Base-by-base conservation (phyloP, 2,113 vertebrate genomes). In the Nothoprocta pentlandii region DNA sequence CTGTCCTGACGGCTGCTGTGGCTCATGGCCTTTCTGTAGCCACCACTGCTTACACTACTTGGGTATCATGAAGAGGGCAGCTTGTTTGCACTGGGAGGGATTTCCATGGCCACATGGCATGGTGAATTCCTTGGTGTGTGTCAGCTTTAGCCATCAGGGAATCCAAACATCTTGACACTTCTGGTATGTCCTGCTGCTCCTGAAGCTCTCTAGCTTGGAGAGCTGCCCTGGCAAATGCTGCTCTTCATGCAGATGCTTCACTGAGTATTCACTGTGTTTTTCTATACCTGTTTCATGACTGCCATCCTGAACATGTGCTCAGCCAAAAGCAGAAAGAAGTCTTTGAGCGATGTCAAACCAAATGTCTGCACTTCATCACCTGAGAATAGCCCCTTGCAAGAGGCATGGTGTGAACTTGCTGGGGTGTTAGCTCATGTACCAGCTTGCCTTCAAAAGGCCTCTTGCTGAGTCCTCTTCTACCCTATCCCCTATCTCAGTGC, bases 1-100 rank as follows among this genome's bases (percentile, higher is more conserved):
- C 93, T 88, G 93, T 95, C 51, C 85, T 97, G 28, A 78, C 97
- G 90, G 87, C 90, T 25, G 75, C 44, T 4, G 6, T 88, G 95
- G 93, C 88, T 30, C 91, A 47, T 23, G 92, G 88, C 0, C 15
- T 63, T 70, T 96, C 91, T 25, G 85, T 90, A 46, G 93, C 90
- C 70, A 56, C 85, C 81, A 78, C 46, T 88, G 92, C 59, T 92
- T 90, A 14, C 20, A 39, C 25, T 95, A 70, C 46, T 59, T 68
- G 36, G 16, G n/a, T 3, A 13, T 87, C 49, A 92, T 46, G 93
- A 97, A 9, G 67, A 92, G 30, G 59, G 79, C 3, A 7, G 47
- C 70, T 80, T 92, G 81, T 56, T 46, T 90, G 89, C 91, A 90
- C 47, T 4, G 47, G 44, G 82, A 94, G 39, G n/a, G 61, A 1